Base-by-base conservation (phyloP, 2,888 invertebrate genomes). In the Callyntrura guangdongensis region DNA sequence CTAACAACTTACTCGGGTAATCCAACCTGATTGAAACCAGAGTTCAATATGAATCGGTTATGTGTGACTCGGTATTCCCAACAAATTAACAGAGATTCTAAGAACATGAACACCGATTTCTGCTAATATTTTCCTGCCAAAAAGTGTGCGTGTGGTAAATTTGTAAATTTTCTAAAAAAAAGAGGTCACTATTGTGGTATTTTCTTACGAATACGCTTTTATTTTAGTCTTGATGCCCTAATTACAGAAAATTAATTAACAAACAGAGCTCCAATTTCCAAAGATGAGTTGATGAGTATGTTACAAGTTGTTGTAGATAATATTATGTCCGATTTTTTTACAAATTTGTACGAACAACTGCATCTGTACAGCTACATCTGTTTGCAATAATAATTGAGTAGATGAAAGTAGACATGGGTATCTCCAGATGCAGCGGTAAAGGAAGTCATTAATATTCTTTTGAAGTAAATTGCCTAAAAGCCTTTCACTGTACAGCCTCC, bases 381-480 rank as follows among this genome's bases (percentile, higher is more conserved):
- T 27, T 69, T n/a, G 14, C 14, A 27, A 14, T 67, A 47, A 17
- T 25, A 45, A 86, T 25, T 61, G 86, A 79, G 79, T 2, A 87
- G 79, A 49, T 67, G 81, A 59, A 36, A 36, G 45, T 61, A 81
- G 81, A 87, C 61, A n/a, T 87, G 69, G 69, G 53, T 64, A 59
- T 86, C 61, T 77, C 6, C 2, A 59, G 45, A 27, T 0, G 56
- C 14, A 69, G 81, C 25, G 79, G 59, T 1, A 17, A 82, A 67
- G 56, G 56, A 81, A 81, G 87, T 81, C 84, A 84, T 84, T 84
- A 53, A 72, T 82, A 27, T 69, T 81, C 27, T 53, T 49, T 49
- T 12, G n/a, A 79, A 87, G 87, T 69, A 87, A 81, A 86, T 79
- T 79, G 64, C 47, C 77, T 61, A 25, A 49, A 53, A 81, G 69